phyloP scores from a whole-genome alignment of 1,140 invertebrate genomes.

The Bombus soroeensis region DNA sequence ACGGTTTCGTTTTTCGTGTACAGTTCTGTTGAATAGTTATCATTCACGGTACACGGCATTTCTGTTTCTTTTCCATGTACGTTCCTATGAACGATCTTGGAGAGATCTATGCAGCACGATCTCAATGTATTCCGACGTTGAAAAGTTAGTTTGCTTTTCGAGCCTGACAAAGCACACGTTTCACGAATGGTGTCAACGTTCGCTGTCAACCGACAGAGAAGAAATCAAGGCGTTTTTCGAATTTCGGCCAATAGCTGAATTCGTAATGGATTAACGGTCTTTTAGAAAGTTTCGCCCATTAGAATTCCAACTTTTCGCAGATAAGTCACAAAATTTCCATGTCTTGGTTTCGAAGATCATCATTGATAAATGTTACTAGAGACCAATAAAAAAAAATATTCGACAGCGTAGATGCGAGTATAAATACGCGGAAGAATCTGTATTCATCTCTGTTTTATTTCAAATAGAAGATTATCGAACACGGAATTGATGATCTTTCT shows the following conservation, averaged over 20 bases:
- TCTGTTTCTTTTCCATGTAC: not conserved
- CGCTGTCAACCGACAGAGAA: no score
- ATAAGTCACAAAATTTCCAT: not conserved
- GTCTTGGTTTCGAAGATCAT: not conserved
- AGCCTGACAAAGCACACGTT: not conserved
- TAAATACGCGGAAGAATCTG: not conserved
- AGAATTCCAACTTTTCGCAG: not conserved
- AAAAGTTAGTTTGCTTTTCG: not conserved
- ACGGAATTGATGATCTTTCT: not conserved
- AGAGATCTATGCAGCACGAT: not conserved
- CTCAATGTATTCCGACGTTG: not conserved
- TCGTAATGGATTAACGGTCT: slow-evolving; percentile 75
- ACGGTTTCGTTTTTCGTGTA: not conserved
- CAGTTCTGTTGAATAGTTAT: not conserved
- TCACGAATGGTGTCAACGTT: slow-evolving; percentile 4
- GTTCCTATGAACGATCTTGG: not conserved
- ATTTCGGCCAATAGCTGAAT: slow-evolving; percentile 74
- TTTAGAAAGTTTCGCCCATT: slow-evolving; percentile 74
- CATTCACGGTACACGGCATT: not conserved
- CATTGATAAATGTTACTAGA: not conserved
- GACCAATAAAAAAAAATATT: not conserved
- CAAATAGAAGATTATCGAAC: not conserved
- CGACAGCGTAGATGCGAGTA: not conserved
- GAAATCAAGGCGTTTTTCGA: slow-evolving; percentile 19
- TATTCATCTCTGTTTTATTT: not conserved